A percentile compares a stretch with the other conserved stretches of the same genome.
Conservation (phyloP, 2,797 vertebrate species). For the Gouania willdenowi region DNA sequence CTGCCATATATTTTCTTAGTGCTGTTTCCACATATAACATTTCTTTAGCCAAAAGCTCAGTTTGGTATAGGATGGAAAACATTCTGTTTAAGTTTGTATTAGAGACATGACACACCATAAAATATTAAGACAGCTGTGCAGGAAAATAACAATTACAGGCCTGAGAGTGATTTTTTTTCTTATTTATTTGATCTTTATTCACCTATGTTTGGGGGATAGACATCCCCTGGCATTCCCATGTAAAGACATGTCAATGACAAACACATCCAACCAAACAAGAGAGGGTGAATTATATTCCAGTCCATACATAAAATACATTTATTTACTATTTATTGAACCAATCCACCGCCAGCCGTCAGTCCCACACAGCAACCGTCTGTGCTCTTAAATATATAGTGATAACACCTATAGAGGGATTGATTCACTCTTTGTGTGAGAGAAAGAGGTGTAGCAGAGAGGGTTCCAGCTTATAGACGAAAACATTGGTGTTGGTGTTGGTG, state of each 20-base stretch:
- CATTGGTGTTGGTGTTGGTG: slow-evolving; percentile 21
- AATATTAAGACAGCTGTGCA: background rate
- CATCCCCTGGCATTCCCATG: slow-evolving; percentile 79
- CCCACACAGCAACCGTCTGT: slow-evolving; percentile 76
- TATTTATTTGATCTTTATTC: slow-evolving; percentile 75
- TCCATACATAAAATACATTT: slow-evolving; percentile 86
- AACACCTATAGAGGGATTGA: slow-evolving; percentile 72
- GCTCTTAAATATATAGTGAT: slow-evolving; percentile 81
- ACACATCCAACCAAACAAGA: slow-evolving; percentile 79
- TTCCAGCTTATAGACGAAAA: slow-evolving; percentile 53
- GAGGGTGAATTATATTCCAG: slow-evolving; percentile 71
- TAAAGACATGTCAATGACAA: slow-evolving; percentile 81
- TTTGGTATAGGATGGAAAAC: no score
- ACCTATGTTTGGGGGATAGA: slow-evolving; percentile 67
- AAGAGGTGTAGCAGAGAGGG: slow-evolving; percentile 37
- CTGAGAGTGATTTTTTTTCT: slow-evolving; percentile 38
- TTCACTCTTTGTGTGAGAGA: slow-evolving; percentile 51
- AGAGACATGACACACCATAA: no score
- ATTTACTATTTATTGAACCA: slow-evolving; percentile 75
- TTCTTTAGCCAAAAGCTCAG: no score
- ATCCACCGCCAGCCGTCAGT: slow-evolving; percentile 64
- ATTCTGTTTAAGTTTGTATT: no score
- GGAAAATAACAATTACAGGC: slow-evolving; percentile 21
- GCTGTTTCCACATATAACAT: no score
- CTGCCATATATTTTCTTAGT: no score